Conservation (phyloP, 1,140 invertebrate species). For the Calephelis nemesis region DNA sequence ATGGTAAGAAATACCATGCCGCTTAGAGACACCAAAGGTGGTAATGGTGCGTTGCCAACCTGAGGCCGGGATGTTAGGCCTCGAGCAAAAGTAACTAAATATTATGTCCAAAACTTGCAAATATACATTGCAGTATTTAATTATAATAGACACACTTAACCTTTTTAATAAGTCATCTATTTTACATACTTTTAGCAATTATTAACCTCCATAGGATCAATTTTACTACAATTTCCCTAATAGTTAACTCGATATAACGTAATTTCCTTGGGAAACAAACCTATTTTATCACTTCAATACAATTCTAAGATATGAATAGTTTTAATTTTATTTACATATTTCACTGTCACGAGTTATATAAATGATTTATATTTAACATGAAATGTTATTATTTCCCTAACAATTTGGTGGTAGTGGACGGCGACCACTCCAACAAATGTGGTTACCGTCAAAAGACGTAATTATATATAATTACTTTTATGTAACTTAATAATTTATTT, state of each 20-base stretch:
- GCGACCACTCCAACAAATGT: slow-evolving; percentile 25
- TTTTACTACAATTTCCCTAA: slow-evolving; percentile 59
- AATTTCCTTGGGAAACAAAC: slow-evolving; percentile 75
- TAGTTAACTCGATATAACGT: slow-evolving; percentile 70
- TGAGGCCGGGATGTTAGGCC: too few species aligned
- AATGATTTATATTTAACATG: slow-evolving; percentile 20
- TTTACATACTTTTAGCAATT: slow-evolving; percentile 16
- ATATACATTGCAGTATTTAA: too few species aligned
- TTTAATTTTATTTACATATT: slow-evolving; percentile 65
- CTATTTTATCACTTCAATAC: slow-evolving; percentile 71
- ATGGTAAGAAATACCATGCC: too few species aligned
- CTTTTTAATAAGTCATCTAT: slow-evolving; percentile 9
- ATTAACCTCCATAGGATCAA: slow-evolving; percentile 42
- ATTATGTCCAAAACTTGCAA: too few species aligned
- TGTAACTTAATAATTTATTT: slow-evolving; percentile 32
- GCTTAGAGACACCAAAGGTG: too few species aligned
- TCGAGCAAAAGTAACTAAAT: too few species aligned
- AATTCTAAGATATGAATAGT: slow-evolving; percentile 76
- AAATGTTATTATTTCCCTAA: background rate
- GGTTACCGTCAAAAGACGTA: slow-evolving; percentile 40
- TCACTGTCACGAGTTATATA: slow-evolving; percentile 41
- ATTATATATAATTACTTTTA: slow-evolving; percentile 30
- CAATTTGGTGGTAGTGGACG: slow-evolving; percentile 5
- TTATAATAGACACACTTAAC: too few species aligned
- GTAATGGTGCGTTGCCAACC: too few species aligned